Percentiles rank a stretch among this genome's conserved stretches.
Conservation (phyloP, 2,113 vertebrate species). For the Ptilonorhynchus violaceus region DNA sequence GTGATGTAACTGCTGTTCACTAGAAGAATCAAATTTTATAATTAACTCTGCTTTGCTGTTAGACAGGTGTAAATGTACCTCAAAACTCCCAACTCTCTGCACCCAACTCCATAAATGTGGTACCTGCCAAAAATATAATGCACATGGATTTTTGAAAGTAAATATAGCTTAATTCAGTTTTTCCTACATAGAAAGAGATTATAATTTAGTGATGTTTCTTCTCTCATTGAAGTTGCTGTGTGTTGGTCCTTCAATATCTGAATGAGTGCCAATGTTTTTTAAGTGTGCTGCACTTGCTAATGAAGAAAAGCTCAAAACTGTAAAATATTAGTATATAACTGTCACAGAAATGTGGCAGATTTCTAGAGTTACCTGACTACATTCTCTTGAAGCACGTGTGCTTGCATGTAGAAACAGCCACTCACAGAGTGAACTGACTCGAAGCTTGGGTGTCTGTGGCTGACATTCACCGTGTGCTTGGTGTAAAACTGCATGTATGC, state of each 20-base stretch:
- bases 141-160: not conserved
- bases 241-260: not conserved
- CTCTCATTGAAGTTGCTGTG: not conserved
- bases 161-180: not conserved
- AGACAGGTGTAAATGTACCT: too few relatives aligned
- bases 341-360: not conserved
- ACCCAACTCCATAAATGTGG: not conserved
- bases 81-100: not conserved
- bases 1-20: not conserved
- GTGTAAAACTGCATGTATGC: accelerated
- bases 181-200: too few relatives aligned
- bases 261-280: not conserved
- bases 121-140: not conserved
- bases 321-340: not conserved
- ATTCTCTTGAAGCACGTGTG: accelerated
- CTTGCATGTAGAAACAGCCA: not conserved
- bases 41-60: not conserved
- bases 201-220: not conserved
- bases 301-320: not conserved
- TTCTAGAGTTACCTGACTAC: not conserved
- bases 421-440: accelerated
- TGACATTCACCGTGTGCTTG: not conserved
- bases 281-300: not conserved
- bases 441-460: not conserved
- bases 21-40: not conserved